These are phyloP conservation scores for Philhelius pedissequus DNA, from an alignment of 2,888 invertebrate species.

Conservation along the genomic window DNA sequence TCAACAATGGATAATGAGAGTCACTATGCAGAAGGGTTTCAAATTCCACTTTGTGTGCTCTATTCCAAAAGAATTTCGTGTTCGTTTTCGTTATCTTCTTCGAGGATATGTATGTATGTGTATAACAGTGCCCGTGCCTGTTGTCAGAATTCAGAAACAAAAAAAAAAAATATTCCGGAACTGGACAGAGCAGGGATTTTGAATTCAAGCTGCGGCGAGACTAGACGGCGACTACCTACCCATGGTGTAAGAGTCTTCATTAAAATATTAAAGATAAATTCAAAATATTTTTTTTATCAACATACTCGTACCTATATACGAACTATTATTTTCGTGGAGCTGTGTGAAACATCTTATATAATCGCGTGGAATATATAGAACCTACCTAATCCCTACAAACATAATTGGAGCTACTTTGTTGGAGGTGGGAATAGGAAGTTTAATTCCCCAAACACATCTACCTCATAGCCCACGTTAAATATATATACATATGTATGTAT, in stretches of 20 bases:
- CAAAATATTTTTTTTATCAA: not conserved
- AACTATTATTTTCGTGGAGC: not conserved
- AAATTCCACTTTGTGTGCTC: not conserved
- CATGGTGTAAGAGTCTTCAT: not conserved
- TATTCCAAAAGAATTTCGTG: not conserved
- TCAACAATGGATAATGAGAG: conserved; percentile 26
- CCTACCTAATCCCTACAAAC: not conserved
- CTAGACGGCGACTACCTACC: not conserved
- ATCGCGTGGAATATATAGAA: not conserved
- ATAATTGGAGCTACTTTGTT: not conserved
- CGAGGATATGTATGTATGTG: too few species aligned
- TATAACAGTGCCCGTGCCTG: not conserved
- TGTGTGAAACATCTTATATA: not conserved
- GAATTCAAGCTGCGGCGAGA: conserved; percentile 11
- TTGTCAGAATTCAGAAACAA: too few species aligned
- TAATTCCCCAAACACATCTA: not conserved
- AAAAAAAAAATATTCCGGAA: not conserved
- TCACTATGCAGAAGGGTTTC: not conserved
- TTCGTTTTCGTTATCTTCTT: not conserved
- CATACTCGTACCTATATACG: not conserved
- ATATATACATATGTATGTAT: too few species aligned
- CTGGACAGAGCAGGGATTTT: not conserved
- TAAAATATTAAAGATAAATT: conserved; percentile 13
- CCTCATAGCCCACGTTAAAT: not conserved
- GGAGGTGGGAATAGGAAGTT: not conserved